These are phyloP conservation scores for Tinamus major DNA, from an alignment of 2,797 vertebrate species.

Conservation along the genomic window DNA sequence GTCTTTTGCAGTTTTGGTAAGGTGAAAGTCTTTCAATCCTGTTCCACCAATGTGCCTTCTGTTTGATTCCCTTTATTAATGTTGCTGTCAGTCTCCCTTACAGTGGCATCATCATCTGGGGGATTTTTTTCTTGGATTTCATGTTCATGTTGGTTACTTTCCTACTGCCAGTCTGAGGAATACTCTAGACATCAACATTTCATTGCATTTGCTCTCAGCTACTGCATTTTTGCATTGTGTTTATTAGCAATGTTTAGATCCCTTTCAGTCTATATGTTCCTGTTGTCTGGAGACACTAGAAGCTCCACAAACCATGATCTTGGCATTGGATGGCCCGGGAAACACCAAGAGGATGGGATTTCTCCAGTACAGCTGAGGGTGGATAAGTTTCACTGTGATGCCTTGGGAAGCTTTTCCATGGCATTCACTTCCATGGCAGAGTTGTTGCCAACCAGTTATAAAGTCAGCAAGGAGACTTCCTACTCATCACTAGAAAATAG, in stretches of 20 bases:
- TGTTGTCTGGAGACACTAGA: background rate
- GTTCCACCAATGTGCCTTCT: background rate
- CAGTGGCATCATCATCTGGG: background rate
- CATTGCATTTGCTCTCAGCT: conserved; percentile 13
- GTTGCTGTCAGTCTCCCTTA: background rate
- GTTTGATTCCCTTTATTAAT: background rate
- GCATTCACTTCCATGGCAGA: background rate
- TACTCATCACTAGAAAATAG: background rate
- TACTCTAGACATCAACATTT: background rate
- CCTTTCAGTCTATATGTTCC: background rate
- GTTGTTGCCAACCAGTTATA: background rate
- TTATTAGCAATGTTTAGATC: background rate
- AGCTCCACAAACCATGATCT: background rate
- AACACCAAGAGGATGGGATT: background rate
- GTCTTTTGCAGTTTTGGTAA: background rate
- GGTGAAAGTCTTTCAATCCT: background rate
- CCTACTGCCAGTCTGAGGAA: background rate
- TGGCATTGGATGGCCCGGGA: background rate
- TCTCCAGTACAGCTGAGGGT: background rate
- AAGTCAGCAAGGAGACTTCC: background rate
- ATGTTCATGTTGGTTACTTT: background rate
- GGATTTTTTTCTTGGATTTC: background rate
- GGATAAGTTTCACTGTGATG: background rate
- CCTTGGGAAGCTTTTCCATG: background rate
- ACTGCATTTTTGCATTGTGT: background rate